Base-by-base conservation (phyloP, 2,888 invertebrate genomes). In the Drosophila falleni region DNA sequence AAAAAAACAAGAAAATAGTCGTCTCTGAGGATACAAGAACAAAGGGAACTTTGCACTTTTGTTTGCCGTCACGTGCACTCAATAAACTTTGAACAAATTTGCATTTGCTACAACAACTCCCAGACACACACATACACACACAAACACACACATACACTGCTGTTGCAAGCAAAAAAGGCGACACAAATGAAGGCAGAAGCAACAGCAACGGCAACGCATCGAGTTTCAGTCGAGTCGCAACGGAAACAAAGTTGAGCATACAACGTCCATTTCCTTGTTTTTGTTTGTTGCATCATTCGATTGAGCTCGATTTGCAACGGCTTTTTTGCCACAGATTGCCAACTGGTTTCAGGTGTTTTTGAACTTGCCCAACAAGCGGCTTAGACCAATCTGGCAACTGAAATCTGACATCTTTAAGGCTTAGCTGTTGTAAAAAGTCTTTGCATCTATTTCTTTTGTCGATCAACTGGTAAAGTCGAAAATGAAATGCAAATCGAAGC, bases 11-110 rank as follows among this genome's bases (percentile, higher is more conserved):
- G 55, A 62, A 71, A 69, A 63, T 54, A 8, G 39, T 59, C 5
- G 61, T 44, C 46, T 29, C 56, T 26, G 35, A 41, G 70, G 56
- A 73, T 42, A 50, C 64, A 62, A 53, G 73, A 66, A 68, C 71
- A 67, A 70, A 65, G 69, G 69, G 66, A 85, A 80, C 78, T 87
- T 85, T 85, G 80, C 86, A 81, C 79, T 86, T 88, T 86, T 88
- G 85, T 89, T 89, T 88, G 83, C 79, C 81, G 85, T 83, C 83
- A 88, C 88, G 89, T 89, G 87, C 89, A 83, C 87, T 85, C 89
- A 88, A 89, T 89, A 88, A 89, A 88, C 89, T 88, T 89, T 80
- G 78, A 89, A 85, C 89, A 85, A 89, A 89, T 89, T 89, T 89
- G 89, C 87, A 89, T 89, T 84, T 81, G 80, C 69, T 66, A 61